A percentile compares a stretch with the other conserved stretches of the same genome.
Evolutionary conservation across 2,113 vertebrate genomes (phyloP).

Genomic region (Andinoacara biseriatus): DNA sequence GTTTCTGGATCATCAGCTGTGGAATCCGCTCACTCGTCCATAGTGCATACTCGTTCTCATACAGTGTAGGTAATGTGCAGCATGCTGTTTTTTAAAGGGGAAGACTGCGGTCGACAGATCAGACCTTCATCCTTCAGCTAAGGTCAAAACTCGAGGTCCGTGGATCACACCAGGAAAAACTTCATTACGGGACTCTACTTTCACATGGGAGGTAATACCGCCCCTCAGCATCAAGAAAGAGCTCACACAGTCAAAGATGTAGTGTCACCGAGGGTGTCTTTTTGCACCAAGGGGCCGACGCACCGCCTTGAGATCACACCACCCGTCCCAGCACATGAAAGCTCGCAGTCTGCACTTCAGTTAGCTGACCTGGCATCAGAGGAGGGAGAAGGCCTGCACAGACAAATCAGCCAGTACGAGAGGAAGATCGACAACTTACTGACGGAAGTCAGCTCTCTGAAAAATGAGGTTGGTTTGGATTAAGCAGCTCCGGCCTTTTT

Average conservation of each 20-base stretch:
- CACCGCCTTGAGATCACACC: slow-evolving; percentile 83
- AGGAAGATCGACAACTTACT: slow-evolving; percentile 89
- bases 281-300: slow-evolving; percentile 78
- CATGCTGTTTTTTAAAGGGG: slow-evolving; percentile 36
- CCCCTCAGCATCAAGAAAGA: neutral
- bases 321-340: slow-evolving; percentile 78
- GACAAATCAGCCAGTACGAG: slow-evolving; percentile 87
- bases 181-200: slow-evolving; percentile 78
- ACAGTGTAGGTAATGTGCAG: neutral
- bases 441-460: slow-evolving; percentile 87
- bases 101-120: slow-evolving; percentile 64
- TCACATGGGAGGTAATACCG: slow-evolving; percentile 88
- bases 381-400: slow-evolving; percentile 82
- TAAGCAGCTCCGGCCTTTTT: neutral
- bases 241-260: neutral
- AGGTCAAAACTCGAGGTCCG: slow-evolving; percentile 86
- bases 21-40: neutral
- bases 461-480: slow-evolving; percentile 83
- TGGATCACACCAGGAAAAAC: slow-evolving; percentile 91
- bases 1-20: neutral
- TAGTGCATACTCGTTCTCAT: neutral
- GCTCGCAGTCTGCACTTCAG: slow-evolving; percentile 79
- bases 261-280: neutral
- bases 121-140: slow-evolving; percentile 74
- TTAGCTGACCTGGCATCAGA: slow-evolving; percentile 89